phyloP scores from a whole-genome alignment of 1,140 invertebrate species.

The Lethrus apterus region DNA sequence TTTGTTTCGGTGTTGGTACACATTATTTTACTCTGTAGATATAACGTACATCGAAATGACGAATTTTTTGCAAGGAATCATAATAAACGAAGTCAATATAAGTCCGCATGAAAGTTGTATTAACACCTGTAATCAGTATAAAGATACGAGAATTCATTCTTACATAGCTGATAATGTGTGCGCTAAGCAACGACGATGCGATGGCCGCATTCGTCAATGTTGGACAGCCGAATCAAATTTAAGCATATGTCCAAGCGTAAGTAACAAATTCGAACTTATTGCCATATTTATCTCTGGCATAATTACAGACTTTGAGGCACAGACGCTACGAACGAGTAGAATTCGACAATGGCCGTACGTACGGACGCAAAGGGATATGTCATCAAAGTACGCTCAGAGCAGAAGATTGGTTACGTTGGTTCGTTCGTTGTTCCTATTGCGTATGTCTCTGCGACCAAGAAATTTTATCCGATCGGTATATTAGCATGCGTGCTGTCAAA shows the following conservation, averaged over 20 bases:
- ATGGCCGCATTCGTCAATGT: conserved; percentile 70
- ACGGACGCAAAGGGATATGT: conserved; percentile 56
- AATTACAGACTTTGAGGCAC: background rate
- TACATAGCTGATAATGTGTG: conserved; percentile 69
- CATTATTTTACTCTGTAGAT: conserved; percentile 39
- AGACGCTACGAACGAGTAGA: conserved; percentile 78
- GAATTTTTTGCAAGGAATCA: no score
- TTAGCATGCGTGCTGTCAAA: conserved; percentile 60
- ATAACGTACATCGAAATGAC: no score
- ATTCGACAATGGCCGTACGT: conserved; percentile 66
- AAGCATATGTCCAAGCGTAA: conserved; percentile 69
- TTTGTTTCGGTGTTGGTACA: conserved; percentile 1
- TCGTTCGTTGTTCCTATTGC: conserved; percentile 82
- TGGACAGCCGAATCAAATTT: conserved; percentile 77
- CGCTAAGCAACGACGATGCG: conserved; percentile 56
- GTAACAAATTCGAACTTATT: conserved; percentile 26
- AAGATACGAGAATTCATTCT: conserved; percentile 55
- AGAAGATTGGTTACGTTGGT: conserved; percentile 79
- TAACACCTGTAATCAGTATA: conserved; percentile 72
- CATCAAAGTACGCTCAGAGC: conserved; percentile 55
- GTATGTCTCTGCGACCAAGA: conserved; percentile 76
- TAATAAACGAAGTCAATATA: no score
- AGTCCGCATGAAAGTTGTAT: no score
- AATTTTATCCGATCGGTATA: conserved; percentile 63
- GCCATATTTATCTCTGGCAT: background rate